Percentiles rank a stretch among this genome's conserved stretches.
These are phyloP conservation scores for Morbakka virulenta DNA, from an alignment of 30 jellyfish, hydroid and myxozoan species.

Conservation along the genomic window DNA sequence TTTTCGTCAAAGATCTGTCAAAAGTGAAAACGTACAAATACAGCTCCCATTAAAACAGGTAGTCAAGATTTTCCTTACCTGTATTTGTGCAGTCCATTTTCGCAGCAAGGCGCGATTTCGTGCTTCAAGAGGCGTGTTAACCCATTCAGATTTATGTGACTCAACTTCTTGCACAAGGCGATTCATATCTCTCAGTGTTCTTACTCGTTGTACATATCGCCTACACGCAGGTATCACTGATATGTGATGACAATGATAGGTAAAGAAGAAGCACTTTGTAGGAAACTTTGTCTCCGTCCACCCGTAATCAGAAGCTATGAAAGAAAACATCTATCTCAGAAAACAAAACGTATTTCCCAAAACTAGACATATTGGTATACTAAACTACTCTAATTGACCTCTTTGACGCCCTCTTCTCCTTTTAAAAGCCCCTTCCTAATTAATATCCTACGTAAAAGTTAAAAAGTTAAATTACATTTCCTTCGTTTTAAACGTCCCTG, in stretches of 20 bases:
- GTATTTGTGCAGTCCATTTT: conserved; percentile 86
- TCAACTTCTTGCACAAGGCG: conserved; percentile 82
- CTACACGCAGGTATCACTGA: conserved; percentile 88
- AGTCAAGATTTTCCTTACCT: conserved; percentile 37
- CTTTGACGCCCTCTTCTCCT: no score
- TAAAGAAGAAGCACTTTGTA: conserved; percentile 90
- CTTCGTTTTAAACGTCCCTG: no score
- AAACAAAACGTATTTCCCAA: background rate
- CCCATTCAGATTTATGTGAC: conserved; percentile 93
- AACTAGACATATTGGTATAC: no score
- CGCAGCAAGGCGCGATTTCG: conserved; percentile 76
- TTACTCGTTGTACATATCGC: conserved; percentile 75
- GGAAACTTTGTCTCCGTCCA: conserved; percentile 84
- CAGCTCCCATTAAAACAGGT: background rate
- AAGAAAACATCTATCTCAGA: background rate
- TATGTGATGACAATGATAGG: conserved; percentile 84
- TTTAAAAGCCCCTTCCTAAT: no score
- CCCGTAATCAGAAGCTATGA: conserved; percentile 37
- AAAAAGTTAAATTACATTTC: no score
- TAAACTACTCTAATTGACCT: no score
- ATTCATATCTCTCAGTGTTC: conserved; percentile 84
- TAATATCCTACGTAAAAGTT: no score
- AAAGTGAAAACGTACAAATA: no score
- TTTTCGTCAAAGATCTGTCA: no score
- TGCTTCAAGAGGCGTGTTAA: conserved; percentile 77